phyloP scores from a whole-genome alignment of 2,888 invertebrate species.

The Labia minor region DNA sequence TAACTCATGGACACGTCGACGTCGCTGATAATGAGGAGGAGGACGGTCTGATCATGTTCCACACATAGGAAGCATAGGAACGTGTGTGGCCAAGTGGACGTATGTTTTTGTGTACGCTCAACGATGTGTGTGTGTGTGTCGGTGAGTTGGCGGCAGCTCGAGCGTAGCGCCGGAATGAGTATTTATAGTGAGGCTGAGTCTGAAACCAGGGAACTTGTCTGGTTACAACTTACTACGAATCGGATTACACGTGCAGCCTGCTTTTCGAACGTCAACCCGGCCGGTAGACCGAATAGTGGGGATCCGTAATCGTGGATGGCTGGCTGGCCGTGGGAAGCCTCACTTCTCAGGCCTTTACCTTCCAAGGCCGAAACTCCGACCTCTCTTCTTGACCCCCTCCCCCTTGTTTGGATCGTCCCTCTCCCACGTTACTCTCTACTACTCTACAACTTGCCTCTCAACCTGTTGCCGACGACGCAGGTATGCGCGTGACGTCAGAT shows the following conservation, averaged over 20 bases:
- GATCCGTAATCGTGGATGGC: neutral
- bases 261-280: neutral
- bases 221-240: conserved; percentile 8
- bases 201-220: neutral
- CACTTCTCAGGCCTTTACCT: conserved; percentile 13
- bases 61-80: too few species aligned
- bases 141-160: neutral
- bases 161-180: conserved; percentile 1
- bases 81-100: neutral
- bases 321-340: conserved; percentile 8
- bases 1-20: neutral
- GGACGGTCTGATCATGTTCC: too few species aligned
- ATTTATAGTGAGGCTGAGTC: conserved; percentile 1
- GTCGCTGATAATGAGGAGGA: neutral
- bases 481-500: neutral
- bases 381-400: neutral
- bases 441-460: conserved; percentile 7
- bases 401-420: neutral
- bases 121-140: neutral
- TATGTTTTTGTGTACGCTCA: neutral
- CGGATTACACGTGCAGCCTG: neutral
- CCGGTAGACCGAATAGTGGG: neutral
- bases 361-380: neutral
- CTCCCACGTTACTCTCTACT: neutral
- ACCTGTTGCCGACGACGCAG: neutral